phyloP scores from a whole-genome alignment of 2,113 vertebrate species.

The Poeciliopsis occidentalis region DNA sequence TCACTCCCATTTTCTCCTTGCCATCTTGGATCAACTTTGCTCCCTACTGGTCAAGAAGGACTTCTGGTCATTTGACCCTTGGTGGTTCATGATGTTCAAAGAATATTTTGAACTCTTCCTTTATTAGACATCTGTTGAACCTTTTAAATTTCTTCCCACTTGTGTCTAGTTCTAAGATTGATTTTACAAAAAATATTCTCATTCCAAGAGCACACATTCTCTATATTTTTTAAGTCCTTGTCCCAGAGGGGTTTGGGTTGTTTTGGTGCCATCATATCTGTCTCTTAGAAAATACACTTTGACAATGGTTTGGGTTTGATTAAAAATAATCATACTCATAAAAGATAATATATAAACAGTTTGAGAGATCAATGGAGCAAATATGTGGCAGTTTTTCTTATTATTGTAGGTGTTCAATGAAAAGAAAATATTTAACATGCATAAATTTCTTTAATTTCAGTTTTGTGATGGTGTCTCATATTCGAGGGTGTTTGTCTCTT shows the following conservation, averaged over 20 bases:
- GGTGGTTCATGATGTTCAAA: background rate
- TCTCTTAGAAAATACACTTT: background rate
- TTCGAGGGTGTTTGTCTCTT: slow-evolving; percentile 1
- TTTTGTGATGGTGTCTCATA: background rate
- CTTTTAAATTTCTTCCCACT: slow-evolving; percentile 7
- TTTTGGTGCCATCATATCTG: background rate
- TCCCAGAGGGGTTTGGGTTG: too few relatives aligned
- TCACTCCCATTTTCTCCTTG: background rate
- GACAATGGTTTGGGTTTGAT: background rate
- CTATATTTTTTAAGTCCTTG: background rate
- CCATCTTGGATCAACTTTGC: slow-evolving; percentile 12
- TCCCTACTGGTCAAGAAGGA: background rate
- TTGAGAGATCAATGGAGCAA: background rate
- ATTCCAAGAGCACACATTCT: background rate
- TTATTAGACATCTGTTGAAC: slow-evolving; percentile 2
- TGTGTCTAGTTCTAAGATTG: background rate
- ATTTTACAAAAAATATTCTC: background rate
- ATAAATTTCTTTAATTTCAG: slow-evolving; percentile 1
- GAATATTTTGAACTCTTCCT: slow-evolving; percentile 1
- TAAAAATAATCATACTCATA: background rate
- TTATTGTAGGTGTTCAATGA: background rate
- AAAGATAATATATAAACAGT: background rate
- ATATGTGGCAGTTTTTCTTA: background rate
- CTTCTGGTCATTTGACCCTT: background rate
- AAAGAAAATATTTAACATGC: background rate